phyloP scores from a whole-genome alignment of 2,888 invertebrate genomes.

The Ormyrus rosae region DNA sequence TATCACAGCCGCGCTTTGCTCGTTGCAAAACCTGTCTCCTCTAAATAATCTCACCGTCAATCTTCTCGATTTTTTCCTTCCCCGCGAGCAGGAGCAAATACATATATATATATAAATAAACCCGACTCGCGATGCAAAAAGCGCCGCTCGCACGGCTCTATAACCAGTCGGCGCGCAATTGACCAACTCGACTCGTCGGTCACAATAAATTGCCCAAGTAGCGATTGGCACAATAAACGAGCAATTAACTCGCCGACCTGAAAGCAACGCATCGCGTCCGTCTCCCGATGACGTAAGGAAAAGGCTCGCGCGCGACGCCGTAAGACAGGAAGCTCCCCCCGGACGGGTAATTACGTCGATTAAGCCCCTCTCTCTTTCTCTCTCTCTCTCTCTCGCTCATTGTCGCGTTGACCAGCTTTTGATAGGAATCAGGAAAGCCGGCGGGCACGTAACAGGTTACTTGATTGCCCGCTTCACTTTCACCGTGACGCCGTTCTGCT shows the following conservation, averaged over 20 bases:
- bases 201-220: conserved; percentile 13
- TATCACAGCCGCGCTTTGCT: no score
- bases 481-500: background rate
- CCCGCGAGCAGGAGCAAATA: no score
- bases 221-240: background rate
- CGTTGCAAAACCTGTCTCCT: no score
- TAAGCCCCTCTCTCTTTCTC: background rate
- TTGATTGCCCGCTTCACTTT: conserved; percentile 17
- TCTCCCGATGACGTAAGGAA: no score
- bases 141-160: background rate
- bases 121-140: no score
- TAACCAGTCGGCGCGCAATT: no score
- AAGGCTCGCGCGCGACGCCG: background rate
- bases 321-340: background rate
- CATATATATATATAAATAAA: no score
- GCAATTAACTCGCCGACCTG: background rate
- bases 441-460: conserved; percentile 31
- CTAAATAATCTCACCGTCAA: no score
- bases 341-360: background rate
- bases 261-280: no score
- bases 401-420: background rate
- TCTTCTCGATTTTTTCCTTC: no score
- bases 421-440: conserved; percentile 13
- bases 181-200: no score
- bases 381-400: background rate